phyloP scores from a whole-genome alignment of 2,888 invertebrate species.

The Himalopsyche anomala region DNA sequence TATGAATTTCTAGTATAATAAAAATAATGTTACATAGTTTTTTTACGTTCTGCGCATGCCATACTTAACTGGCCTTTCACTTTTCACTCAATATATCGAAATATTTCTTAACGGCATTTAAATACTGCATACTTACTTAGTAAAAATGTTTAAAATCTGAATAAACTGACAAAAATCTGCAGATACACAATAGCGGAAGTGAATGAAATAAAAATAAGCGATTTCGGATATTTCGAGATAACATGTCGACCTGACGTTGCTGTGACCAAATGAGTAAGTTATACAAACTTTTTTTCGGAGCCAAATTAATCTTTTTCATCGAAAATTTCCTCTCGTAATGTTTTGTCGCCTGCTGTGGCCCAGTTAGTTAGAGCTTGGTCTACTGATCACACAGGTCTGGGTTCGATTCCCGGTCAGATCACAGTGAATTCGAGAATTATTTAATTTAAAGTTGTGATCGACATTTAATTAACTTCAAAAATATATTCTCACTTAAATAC shows the following conservation, averaged over 20 bases:
- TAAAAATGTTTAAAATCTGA: slow-evolving; percentile 14
- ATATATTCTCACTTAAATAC: no score
- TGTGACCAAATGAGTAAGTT: not conserved
- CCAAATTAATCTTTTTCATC: no score
- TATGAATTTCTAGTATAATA: no score
- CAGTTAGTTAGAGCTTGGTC: no score
- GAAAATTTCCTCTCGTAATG: no score
- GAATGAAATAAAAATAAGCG: not conserved
- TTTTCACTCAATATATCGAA: slow-evolving; percentile 14
- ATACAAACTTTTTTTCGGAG: not conserved
- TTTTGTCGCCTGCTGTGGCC: no score
- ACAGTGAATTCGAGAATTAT: no score
- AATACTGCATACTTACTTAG: not conserved
- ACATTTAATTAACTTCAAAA: no score
- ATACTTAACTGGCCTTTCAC: not conserved
- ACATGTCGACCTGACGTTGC: not conserved
- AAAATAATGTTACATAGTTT: no score
- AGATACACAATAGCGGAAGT: not conserved
- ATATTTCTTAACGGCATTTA: not conserved
- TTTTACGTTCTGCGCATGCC: not conserved
- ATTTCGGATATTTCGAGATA: not conserved
- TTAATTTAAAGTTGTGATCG: no score
- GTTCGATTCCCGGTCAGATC: no score
- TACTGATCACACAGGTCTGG: no score
- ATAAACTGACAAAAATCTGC: not conserved